phyloP scores from a whole-genome alignment of 2,113 vertebrate genomes.

The Pseudorhombus dupliciocellatus region DNA sequence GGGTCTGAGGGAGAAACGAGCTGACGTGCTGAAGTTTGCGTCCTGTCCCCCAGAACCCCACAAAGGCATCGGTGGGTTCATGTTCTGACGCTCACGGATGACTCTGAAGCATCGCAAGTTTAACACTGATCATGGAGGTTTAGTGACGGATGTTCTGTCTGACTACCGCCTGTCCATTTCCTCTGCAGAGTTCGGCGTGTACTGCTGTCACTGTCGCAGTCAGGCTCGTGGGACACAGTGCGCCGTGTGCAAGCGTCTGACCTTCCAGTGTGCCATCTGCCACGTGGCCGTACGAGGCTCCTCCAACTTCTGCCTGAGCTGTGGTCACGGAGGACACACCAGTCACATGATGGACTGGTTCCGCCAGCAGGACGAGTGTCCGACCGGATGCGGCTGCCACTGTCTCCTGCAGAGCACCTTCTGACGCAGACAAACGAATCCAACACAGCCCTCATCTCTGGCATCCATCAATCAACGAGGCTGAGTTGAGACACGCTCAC shows the following conservation, averaged over 20 bases:
- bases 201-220: constrained; percentile 96
- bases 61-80: constrained; percentile 90
- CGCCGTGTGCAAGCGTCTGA: constrained; percentile 92
- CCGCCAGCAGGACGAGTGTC: constrained; percentile 93
- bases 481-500: no score
- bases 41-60: constrained; percentile 95
- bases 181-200: constrained; percentile 90
- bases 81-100: no score
- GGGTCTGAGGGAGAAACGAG: constrained; percentile 93
- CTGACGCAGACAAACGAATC: constrained; percentile 72
- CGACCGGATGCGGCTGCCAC: constrained; percentile 94
- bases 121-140: no score
- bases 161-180: not conserved
- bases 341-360: constrained; percentile 99
- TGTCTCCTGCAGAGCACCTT: constrained; percentile 95
- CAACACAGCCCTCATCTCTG: no score
- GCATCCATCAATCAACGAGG: no score
- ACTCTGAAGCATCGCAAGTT: no score
- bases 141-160: no score
- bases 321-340: constrained; percentile 94
- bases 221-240: constrained; percentile 94
- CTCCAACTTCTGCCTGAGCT: constrained; percentile 98
- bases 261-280: constrained; percentile 97
- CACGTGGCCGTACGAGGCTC: constrained; percentile 95
- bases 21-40: constrained; percentile 96